Percentiles rank a stretch among this genome's conserved stretches.
These are phyloP conservation scores for Antheraea pernyi DNA, from an alignment of 1,140 invertebrate genomes.

Conservation along the genomic window DNA sequence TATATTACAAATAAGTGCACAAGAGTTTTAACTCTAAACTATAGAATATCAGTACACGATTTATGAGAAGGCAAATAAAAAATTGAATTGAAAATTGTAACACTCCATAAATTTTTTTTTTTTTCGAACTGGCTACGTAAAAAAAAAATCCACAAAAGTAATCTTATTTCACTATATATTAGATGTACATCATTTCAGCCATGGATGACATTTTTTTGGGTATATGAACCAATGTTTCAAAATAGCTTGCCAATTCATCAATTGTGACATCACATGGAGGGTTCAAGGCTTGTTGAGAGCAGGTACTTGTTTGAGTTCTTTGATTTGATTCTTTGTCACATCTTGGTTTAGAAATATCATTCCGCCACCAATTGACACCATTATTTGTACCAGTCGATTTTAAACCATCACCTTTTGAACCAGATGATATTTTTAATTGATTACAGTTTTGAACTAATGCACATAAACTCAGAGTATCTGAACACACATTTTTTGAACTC, in stretches of 20 bases:
- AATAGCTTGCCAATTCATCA: conserved; percentile 94
- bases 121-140: too few species aligned
- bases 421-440: conserved; percentile 58
- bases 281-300: conserved; percentile 84
- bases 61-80: neutral
- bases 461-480: conserved; percentile 53
- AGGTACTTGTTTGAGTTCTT: conserved; percentile 52
- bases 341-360: conserved; percentile 37
- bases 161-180: conserved; percentile 40
- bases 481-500: conserved; percentile 21
- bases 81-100: neutral
- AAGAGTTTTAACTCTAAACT: neutral
- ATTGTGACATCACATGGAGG: conserved; percentile 90
- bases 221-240: conserved; percentile 95
- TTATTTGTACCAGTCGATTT: conserved; percentile 32
- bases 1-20: neutral
- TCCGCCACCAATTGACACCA: conserved; percentile 55
- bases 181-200: conserved; percentile 99
- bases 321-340: conserved; percentile 32
- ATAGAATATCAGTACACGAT: neutral
- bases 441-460: conserved; percentile 62
- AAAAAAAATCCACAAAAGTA: too few species aligned
- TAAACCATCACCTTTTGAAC: conserved; percentile 29
- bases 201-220: conserved; percentile 97
- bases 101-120: too few species aligned